Conservation (phyloP, 2,113 vertebrate genomes). For the Vombatus ursinus region DNA sequence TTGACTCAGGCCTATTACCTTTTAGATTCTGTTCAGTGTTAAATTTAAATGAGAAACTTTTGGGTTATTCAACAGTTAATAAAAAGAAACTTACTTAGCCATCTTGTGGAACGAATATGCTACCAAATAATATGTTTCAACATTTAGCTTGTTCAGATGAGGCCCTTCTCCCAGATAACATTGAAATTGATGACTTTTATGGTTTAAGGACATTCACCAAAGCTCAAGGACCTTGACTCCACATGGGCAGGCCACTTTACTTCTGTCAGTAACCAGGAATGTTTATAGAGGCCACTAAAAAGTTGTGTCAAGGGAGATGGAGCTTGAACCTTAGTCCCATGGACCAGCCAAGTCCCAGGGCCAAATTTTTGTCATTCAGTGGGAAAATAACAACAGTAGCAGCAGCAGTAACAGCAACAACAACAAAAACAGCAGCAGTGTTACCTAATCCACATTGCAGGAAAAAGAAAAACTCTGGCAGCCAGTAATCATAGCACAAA, state of each 20-base stretch:
- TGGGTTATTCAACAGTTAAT: background rate
- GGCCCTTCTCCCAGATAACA: background rate
- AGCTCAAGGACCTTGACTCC: background rate
- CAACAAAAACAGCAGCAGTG: too few relatives aligned
- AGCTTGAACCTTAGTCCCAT: background rate
- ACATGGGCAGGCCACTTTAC: background rate
- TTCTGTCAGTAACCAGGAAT: background rate
- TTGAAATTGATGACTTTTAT: background rate
- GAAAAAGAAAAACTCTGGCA: background rate
- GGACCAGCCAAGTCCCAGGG: background rate
- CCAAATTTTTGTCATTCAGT: background rate
- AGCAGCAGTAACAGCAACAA: too few relatives aligned
- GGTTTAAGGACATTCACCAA: background rate
- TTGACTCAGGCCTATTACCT: background rate
- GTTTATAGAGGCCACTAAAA: background rate
- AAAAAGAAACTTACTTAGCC: background rate
- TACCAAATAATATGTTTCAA: background rate
- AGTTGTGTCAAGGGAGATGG: background rate
- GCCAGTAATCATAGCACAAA: background rate
- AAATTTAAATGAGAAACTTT: background rate
- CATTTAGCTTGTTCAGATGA: background rate
- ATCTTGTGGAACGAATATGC: background rate
- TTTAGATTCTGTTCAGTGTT: too few relatives aligned
- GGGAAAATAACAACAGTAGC: background rate
- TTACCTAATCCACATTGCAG: background rate